These are phyloP conservation scores for Chaenodraco wilsoni DNA, from an alignment of 2,797 vertebrate genomes.

Conservation along the genomic window DNA sequence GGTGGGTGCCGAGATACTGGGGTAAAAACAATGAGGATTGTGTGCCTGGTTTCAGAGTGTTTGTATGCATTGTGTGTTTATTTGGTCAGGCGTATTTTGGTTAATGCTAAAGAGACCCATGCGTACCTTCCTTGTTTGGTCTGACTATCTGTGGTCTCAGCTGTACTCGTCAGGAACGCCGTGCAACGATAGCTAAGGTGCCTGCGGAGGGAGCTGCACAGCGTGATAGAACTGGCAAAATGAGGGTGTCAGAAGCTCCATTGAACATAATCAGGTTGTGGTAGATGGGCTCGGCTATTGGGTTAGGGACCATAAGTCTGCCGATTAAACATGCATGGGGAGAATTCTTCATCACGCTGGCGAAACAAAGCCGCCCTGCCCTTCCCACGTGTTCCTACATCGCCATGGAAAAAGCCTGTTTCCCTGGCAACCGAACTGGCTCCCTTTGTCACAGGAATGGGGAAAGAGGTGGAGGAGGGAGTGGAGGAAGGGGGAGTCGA, in stretches of 20 bases:
- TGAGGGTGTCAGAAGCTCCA: slow-evolving; percentile 74
- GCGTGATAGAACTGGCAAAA: slow-evolving; percentile 72
- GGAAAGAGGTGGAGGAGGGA: slow-evolving; percentile 52
- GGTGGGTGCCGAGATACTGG: slow-evolving; percentile 66
- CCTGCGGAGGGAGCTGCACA: slow-evolving; percentile 63
- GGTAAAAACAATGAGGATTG: slow-evolving; percentile 71
- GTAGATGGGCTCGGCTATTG: slow-evolving; percentile 68
- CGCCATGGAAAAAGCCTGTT: slow-evolving; percentile 76
- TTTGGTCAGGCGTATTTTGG: slow-evolving; percentile 58
- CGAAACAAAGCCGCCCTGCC: slow-evolving; percentile 78
- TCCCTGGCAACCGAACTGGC: slow-evolving; percentile 80
- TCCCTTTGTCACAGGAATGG: slow-evolving; percentile 78
- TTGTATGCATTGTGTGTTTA: slow-evolving; percentile 63
- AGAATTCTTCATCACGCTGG: slow-evolving; percentile 76
- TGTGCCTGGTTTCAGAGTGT: slow-evolving; percentile 42
- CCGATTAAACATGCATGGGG: slow-evolving; percentile 80
- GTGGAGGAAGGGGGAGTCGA: slow-evolving; percentile 19
- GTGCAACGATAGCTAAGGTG: slow-evolving; percentile 71
- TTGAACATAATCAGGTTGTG: slow-evolving; percentile 76
- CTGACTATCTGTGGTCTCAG: slow-evolving; percentile 75
- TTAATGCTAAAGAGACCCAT: slow-evolving; percentile 27
- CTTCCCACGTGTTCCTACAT: slow-evolving; percentile 76
- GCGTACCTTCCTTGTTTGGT: slow-evolving; percentile 68
- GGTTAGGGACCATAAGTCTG: slow-evolving; percentile 74
- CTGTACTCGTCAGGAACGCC: slow-evolving; percentile 64